Evolutionary conservation across 2,113 vertebrate species (phyloP).

Genomic region (Syrmaticus mikado): DNA sequence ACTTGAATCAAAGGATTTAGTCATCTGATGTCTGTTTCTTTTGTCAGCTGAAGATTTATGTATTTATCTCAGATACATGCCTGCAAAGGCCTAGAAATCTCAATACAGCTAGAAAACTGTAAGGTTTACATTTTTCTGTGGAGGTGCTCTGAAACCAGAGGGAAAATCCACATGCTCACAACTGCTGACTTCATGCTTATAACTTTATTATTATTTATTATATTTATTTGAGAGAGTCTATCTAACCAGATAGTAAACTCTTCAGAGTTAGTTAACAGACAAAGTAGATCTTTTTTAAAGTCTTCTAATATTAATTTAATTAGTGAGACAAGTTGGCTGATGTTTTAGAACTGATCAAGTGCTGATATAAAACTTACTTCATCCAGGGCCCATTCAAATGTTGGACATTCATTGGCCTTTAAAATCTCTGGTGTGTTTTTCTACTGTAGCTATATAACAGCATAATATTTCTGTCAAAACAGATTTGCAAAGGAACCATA

Average conservation of each 20-base stretch:
- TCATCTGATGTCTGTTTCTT: neutral
- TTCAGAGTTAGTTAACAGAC: neutral
- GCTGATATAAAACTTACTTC: constrained; percentile 9
- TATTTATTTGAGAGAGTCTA: neutral
- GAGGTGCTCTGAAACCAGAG: neutral
- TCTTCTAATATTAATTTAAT: constrained; percentile 42
- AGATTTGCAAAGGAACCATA: constrained; percentile 60
- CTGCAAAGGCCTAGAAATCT: neutral
- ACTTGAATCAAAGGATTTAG: constrained; percentile 18
- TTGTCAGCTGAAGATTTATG: constrained; percentile 14
- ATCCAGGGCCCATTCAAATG: neutral
- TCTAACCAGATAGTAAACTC: neutral
- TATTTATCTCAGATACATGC: neutral
- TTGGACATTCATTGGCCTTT: constrained; percentile 37
- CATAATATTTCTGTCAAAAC: constrained; percentile 55
- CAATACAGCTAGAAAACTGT: neutral
- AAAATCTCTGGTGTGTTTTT: constrained; percentile 53
- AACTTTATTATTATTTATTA: neutral
- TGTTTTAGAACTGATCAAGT: neutral
- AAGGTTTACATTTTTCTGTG: neutral
- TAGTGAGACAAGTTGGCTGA: neutral
- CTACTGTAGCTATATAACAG: neutral
- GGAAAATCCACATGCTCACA: neutral
- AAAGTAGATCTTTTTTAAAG: neutral
- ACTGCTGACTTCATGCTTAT: neutral